These are phyloP conservation scores for Acanthosepion lycidas DNA, from an alignment of 2,888 invertebrate genomes.

Conservation along the genomic window DNA sequence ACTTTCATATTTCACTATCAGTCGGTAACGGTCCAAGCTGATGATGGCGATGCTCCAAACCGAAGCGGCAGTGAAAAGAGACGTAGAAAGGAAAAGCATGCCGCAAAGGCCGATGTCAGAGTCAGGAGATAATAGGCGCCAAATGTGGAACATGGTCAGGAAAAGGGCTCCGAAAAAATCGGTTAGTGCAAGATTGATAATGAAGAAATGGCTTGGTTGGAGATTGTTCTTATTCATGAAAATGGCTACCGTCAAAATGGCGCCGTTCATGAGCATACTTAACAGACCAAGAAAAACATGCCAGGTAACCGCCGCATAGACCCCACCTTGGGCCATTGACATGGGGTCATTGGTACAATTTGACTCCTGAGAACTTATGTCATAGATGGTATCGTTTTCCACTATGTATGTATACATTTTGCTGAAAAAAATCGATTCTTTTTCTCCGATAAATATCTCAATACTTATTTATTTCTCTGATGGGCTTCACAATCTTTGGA, in stretches of 20 bases:
- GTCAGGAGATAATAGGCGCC: neutral
- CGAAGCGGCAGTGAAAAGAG: neutral
- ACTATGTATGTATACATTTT: neutral
- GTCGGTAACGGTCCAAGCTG: conserved; percentile 35
- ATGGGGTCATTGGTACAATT: conserved; percentile 37
- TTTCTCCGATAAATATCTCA: neutral
- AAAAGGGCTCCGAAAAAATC: conserved; percentile 33
- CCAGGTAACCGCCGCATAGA: conserved; percentile 23
- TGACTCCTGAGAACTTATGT: neutral
- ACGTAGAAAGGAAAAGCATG: neutral
- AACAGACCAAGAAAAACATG: neutral
- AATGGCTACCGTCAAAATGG: neutral
- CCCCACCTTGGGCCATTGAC: neutral
- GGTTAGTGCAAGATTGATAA: conserved; percentile 36
- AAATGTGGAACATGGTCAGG: conserved; percentile 38
- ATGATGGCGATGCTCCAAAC: conserved; percentile 44
- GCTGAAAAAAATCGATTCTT: neutral
- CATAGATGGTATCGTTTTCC: neutral
- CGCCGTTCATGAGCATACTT: conserved; percentile 14
- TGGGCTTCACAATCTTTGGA: neutral
- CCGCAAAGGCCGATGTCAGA: conserved; percentile 6
- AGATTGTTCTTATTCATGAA: conserved; percentile 38
- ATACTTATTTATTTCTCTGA: neutral
- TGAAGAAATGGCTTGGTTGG: conserved; percentile 45
- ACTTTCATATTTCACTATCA: conserved; percentile 33